Evolutionary conservation across 2,113 vertebrate genomes (phyloP), one percentile per base, ranked within the genome.

Genomic region (Lophius piscatorius): DNA sequence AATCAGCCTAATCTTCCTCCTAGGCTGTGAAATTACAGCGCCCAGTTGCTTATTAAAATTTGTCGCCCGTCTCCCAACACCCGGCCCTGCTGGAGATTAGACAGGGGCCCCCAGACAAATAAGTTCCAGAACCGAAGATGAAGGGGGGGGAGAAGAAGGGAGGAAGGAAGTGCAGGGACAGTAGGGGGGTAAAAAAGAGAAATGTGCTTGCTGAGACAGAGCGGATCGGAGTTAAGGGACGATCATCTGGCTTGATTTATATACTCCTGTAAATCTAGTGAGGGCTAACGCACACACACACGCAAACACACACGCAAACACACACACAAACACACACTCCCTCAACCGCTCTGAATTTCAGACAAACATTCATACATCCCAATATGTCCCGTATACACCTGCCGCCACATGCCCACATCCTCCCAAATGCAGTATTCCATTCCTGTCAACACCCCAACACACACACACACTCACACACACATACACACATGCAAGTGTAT

Each of bases 1-100:
- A 89, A 91, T 92, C 90, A 91, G 77, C 67, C 82, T 90, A 91
- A 90, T 92, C 89, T 89, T 77, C 86, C 87, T 89, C 90, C 82
- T 82, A 84, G 88, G 84, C 81, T 60, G 78, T 78, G 78, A 78
- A 88, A 89, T 89, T 88, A 91, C 84, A 87, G 84, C 78, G 40
- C 84, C 76, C 76, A 50, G 71, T 82, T 78, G 84, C 85, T 89
- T 87, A 91, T 88, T 89, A 89, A 89, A 89, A 89, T 89, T 64
- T 89, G 89, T 89, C 85, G 81, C 84, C 80, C 80, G 44, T 84
- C 84, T 85, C 74, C 74, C 71, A 83, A 85, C 82, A 76, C 81
- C 75, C 78, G 45, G 69, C 80, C 44, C 74, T 70, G 85, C 72
- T 76, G 82, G 68, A 80, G 81, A 87, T 85, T 87, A 85, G 77